Evolutionary conservation across 2,797 vertebrate species (phyloP), one percentile per base, ranked within the genome.

Genomic region (Adrianichthys oophorus): DNA sequence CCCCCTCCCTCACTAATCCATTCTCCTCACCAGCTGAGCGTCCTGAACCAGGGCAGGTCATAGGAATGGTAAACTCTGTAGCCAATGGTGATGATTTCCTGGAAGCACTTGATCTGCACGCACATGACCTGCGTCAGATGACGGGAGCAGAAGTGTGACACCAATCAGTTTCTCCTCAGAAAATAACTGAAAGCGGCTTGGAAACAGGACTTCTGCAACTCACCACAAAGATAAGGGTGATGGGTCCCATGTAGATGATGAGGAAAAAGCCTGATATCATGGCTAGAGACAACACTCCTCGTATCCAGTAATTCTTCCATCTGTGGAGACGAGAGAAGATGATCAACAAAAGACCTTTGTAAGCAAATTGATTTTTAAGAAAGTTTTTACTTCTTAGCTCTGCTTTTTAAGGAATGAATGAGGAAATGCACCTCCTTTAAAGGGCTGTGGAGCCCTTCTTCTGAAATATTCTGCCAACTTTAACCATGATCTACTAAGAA

Each of bases 251-350:
- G 41, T 94, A 98, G 88, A 97, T 98, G 73, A 96, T 92, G 59
- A 98, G 87, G 82, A 94, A 98, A 78, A 98, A 99, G 5, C 90
- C 87, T 16, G 85, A 91, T 40, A 98, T 98, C 97, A 99, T 99
- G 40, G 94, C 92, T 47, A 98, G 61, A 48, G 94, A 95, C 73
- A 99, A 91, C 86, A 99, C 95, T 23, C 96, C 95, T 82, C 97
- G 95, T 78, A 99, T 95, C 96, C 96, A 98, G 94, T 97, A 98
- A 72, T 99, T 99, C 87, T 96, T 98, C 97, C 97, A 99, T 83
- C 97, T 99, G 84, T 59, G 82, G 70, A 53, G 62, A 48, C 62
- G 12, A 15, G 29, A 52, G 40, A 18, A 37, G 8, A 37, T 4
- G 32, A 37, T 12, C 8, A 13, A 10, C 29, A 4, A 29, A 37